These are phyloP conservation scores for Phalangium opilio DNA, from an alignment of 2,888 invertebrate species.

Conservation along the genomic window DNA sequence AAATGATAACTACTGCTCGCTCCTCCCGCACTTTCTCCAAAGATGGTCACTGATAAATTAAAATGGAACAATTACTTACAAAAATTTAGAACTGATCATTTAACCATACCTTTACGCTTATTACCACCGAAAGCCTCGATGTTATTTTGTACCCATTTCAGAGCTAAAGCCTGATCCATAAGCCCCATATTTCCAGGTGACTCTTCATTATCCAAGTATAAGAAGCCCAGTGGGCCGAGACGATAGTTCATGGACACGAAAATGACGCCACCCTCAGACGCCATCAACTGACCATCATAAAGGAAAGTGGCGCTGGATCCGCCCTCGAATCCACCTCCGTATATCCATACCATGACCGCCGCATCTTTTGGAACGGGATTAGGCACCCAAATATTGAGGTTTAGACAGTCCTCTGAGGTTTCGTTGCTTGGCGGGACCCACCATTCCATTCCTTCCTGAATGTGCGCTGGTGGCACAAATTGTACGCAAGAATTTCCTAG, in stretches of 20 bases:
- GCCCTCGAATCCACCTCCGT: slow-evolving; percentile 25
- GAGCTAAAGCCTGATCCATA: slow-evolving; percentile 25
- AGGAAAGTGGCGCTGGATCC: slow-evolving; percentile 24
- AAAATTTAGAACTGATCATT: too few relatives aligned
- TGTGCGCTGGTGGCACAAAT: not conserved
- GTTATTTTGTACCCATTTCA: slow-evolving; percentile 26
- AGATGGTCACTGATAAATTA: slow-evolving; percentile 32
- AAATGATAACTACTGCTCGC: slow-evolving; percentile 32
- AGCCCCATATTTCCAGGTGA: slow-evolving; percentile 27
- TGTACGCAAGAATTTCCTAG: slow-evolving; percentile 13
- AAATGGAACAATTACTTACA: too few relatives aligned
- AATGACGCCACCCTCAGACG: slow-evolving; percentile 35
- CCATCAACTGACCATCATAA: slow-evolving; percentile 38
- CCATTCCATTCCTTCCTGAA: slow-evolving; percentile 5
- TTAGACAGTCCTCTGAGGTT: slow-evolving; percentile 55
- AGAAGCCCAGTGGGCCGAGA: slow-evolving; percentile 35
- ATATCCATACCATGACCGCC: slow-evolving; percentile 53
- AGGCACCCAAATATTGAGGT: slow-evolving; percentile 50
- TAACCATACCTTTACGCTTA: too few relatives aligned
- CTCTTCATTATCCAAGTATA: slow-evolving; percentile 22
- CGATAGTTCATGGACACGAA: slow-evolving; percentile 40
- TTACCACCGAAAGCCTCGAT: slow-evolving; percentile 25
- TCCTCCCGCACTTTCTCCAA: slow-evolving; percentile 41
- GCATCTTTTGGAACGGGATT: slow-evolving; percentile 40
- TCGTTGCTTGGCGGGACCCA: not conserved